Evolutionary conservation across 2,113 vertebrate species (phyloP).

Genomic region (Ia io): DNA sequence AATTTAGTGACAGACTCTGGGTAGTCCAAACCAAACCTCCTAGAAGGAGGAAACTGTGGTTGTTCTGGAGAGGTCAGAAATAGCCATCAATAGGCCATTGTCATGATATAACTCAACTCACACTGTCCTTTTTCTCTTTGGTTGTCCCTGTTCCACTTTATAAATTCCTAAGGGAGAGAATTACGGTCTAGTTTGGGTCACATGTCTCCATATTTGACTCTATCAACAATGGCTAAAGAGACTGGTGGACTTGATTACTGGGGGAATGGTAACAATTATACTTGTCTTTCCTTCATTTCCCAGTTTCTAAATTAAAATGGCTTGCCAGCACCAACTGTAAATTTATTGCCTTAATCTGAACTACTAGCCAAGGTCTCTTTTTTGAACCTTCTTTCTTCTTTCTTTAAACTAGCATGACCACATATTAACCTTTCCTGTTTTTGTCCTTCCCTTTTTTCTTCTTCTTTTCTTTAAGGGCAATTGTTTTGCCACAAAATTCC

Average conservation of each 20-base stretch:
- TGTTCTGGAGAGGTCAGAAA: background rate
- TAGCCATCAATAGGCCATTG: background rate
- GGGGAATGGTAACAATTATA: background rate
- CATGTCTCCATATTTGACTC: background rate
- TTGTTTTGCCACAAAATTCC: background rate
- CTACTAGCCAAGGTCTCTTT: background rate
- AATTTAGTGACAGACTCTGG: background rate
- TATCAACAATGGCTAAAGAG: background rate
- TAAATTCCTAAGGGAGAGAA: background rate
- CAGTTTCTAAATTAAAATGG: background rate
- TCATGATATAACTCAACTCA: background rate
- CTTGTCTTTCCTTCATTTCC: background rate
- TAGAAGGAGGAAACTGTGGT: background rate
- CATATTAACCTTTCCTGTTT: background rate
- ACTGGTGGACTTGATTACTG: too few relatives aligned
- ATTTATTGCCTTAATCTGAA: background rate
- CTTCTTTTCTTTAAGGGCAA: background rate
- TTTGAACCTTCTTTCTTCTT: background rate
- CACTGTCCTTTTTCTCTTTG: background rate
- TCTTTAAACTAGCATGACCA: background rate
- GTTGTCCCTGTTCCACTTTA: background rate
- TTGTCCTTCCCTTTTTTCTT: background rate
- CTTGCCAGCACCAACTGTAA: fast-evolving
- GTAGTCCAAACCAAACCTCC: background rate
- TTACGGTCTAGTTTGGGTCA: background rate